Evolutionary conservation across 2,888 invertebrate species (phyloP).

Genomic region (Tetranychus truncatus): DNA sequence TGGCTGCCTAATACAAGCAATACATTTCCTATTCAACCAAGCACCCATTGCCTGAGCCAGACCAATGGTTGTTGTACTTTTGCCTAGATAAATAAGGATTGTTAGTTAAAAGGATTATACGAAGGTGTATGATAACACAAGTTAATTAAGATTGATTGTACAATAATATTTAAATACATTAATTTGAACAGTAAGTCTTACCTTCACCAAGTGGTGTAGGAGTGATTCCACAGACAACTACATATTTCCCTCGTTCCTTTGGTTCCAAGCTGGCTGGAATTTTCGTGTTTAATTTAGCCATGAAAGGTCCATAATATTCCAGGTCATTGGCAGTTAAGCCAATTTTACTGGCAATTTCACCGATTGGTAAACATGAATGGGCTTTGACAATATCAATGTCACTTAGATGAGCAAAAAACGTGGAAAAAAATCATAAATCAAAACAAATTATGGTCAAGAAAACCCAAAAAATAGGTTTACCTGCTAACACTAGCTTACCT

Average conservation of each 20-base stretch:
- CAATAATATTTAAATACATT: too few species aligned
- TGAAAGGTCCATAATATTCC: constrained; percentile 73
- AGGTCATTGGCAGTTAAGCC: constrained; percentile 61
- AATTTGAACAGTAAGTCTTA: neutral
- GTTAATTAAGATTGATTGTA: neutral
- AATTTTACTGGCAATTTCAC: constrained; percentile 57
- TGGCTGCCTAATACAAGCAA: constrained; percentile 87
- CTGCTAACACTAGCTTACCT: neutral
- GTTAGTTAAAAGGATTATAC: neutral
- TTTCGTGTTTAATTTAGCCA: constrained; percentile 73
- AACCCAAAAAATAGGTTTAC: neutral
- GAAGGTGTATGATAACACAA: neutral
- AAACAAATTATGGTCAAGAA: neutral
- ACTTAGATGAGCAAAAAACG: constrained; percentile 42
- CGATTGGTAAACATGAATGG: constrained; percentile 68
- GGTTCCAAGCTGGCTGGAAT: constrained; percentile 54
- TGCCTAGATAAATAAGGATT: constrained; percentile 37
- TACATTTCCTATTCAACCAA: constrained; percentile 61
- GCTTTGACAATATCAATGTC: constrained; percentile 76
- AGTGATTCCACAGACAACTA: constrained; percentile 89
- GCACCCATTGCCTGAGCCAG: constrained; percentile 76
- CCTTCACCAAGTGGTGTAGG: constrained; percentile 96
- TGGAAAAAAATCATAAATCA: neutral
- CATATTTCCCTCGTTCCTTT: constrained; percentile 62
- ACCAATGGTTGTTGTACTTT: constrained; percentile 85